phyloP scores from a whole-genome alignment of 2,797 vertebrate genomes.

The Sebastes aleutianus region DNA sequence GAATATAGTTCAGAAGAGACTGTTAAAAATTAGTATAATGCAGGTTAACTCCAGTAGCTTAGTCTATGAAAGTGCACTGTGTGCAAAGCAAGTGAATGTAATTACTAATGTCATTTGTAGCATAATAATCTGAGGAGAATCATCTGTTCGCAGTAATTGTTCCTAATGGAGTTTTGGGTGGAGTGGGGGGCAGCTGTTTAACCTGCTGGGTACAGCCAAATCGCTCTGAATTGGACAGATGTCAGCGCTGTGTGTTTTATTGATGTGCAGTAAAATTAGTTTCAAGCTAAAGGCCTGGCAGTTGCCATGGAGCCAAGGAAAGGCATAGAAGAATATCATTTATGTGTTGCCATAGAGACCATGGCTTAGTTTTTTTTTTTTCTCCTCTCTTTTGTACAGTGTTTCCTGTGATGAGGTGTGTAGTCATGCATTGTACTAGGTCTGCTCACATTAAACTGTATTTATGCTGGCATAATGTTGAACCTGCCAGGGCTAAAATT shows the following conservation, averaged over 20 bases:
- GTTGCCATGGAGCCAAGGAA: slow-evolving; percentile 79
- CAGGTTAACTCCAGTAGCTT: too few relatives aligned
- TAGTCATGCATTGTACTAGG: background rate
- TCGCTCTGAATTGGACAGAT: slow-evolving; percentile 50
- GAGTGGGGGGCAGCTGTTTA: slow-evolving; percentile 16
- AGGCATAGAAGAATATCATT: slow-evolving; percentile 71
- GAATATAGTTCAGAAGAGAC: too few relatives aligned
- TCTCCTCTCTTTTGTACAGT: slow-evolving; percentile 33
- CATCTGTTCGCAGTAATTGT: slow-evolving; percentile 17
- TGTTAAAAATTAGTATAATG: too few relatives aligned
- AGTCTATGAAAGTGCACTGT: too few relatives aligned
- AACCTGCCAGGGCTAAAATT: background rate
- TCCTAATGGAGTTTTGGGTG: slow-evolving; percentile 5
- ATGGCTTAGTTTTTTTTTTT: slow-evolving; percentile 33
- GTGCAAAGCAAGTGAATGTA: background rate
- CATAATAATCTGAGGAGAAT: background rate
- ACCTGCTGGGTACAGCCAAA: slow-evolving; percentile 28
- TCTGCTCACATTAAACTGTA: background rate
- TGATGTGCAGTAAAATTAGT: slow-evolving; percentile 68
- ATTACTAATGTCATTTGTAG: background rate
- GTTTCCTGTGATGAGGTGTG: slow-evolving; percentile 40
- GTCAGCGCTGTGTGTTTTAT: slow-evolving; percentile 68
- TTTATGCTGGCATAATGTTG: background rate
- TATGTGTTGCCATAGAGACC: slow-evolving; percentile 78
- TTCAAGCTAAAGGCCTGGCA: slow-evolving; percentile 61